These are phyloP conservation scores for Clarias fuscus DNA, from an alignment of 2,797 vertebrate genomes.

Conservation along the genomic window DNA sequence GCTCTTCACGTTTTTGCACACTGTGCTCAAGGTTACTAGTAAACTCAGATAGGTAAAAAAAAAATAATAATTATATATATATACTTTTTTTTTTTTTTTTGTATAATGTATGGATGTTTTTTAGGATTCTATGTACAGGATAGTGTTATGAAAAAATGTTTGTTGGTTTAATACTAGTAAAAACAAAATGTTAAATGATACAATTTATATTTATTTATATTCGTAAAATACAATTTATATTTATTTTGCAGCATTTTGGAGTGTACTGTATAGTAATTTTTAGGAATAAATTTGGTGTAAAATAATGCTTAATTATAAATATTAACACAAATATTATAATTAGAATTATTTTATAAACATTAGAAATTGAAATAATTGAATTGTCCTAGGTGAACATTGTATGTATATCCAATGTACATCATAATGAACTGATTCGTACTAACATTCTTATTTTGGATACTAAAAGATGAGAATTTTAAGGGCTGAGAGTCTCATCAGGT, in stretches of 20 bases:
- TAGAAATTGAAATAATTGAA: neutral
- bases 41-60: neutral
- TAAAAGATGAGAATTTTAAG: neutral
- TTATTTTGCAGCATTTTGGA: neutral
- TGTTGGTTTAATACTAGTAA: no score
- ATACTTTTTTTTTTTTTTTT: neutral
- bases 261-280: no score
- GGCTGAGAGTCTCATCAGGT: neutral
- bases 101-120: neutral
- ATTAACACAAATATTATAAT: no score
- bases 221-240: neutral
- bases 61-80: neutral
- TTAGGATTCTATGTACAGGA: neutral
- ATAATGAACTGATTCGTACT: neutral
- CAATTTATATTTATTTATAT: neutral
- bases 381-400: neutral
- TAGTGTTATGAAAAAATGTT: neutral
- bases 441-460: neutral
- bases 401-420: neutral
- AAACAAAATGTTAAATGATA: neutral
- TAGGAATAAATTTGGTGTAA: no score
- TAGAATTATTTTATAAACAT: neutral
- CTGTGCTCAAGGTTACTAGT: neutral
- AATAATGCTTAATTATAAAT: no score
- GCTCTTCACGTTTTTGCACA: constrained; percentile 18